A percentile compares a stretch with the other conserved stretches of the same genome.
phyloP scores from a whole-genome alignment of 2,888 invertebrate species.

The Galerucella pusilla region DNA sequence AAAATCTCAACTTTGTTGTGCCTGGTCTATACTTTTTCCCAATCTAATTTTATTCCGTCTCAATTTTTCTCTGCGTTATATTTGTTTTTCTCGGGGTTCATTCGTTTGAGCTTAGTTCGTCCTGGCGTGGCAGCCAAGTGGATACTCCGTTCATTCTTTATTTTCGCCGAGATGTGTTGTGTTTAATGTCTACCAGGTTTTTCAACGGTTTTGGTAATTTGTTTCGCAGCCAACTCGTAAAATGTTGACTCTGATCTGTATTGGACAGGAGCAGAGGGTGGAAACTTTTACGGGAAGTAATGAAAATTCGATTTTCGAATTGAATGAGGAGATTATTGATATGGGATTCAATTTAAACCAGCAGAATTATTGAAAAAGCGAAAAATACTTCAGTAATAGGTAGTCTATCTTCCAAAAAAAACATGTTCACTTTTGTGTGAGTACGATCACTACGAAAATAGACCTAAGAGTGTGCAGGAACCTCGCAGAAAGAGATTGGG shows the following conservation, averaged over 20 bases:
- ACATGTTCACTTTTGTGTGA: no score
- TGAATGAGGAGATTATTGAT: neutral
- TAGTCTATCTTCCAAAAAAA: no score
- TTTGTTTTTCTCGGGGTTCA: slow-evolving; percentile 9
- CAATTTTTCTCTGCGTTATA: slow-evolving; percentile 5
- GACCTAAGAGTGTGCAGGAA: no score
- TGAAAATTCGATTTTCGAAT: neutral
- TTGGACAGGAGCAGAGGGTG: slow-evolving; percentile 8
- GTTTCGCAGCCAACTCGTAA: slow-evolving; percentile 14
- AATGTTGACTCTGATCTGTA: slow-evolving; percentile 17
- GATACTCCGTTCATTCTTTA: slow-evolving; percentile 18
- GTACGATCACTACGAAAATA: no score
- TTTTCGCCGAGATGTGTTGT: slow-evolving; percentile 21
- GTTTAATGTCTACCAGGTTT: slow-evolving; percentile 18
- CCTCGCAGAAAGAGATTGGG: no score
- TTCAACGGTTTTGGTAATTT: slow-evolving; percentile 17
- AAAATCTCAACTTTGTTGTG: no score
- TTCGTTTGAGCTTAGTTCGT: slow-evolving; percentile 14
- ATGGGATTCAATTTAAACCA: no score
- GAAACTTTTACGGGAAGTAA: neutral
- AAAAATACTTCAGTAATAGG: no score
- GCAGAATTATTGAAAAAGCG: no score
- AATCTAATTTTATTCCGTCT: slow-evolving; percentile 6
- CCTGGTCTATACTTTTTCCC: neutral
- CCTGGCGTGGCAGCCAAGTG: slow-evolving; percentile 13